Percentiles rank a stretch among this genome's conserved stretches.
phyloP scores from a whole-genome alignment of 2,113 vertebrate genomes.

The Astatoreochromis straeleni region DNA sequence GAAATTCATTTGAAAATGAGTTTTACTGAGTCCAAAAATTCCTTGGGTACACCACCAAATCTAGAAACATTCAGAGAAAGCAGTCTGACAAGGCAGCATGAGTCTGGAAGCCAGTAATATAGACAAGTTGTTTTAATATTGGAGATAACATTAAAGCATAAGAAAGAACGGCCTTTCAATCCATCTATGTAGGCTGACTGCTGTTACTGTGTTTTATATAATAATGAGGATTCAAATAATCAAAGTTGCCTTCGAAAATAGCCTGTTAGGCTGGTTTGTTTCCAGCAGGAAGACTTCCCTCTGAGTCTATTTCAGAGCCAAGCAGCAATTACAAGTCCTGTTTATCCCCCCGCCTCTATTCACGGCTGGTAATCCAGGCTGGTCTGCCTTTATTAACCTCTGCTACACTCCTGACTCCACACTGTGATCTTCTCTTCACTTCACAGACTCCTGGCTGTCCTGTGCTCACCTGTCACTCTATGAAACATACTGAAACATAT shows the following conservation, averaged over 20 bases:
- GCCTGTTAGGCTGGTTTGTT: not conserved
- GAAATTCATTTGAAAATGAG: not conserved
- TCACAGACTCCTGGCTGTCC: not conserved
- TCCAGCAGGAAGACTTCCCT: slow-evolving; percentile 1
- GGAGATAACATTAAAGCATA: not conserved
- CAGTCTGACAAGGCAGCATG: not conserved
- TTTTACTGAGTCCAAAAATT: not conserved
- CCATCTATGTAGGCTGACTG: not conserved
- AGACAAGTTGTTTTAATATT: not conserved
- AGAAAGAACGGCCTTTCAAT: not conserved
- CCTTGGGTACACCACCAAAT: not conserved
- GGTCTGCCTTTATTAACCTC: slow-evolving; percentile 28
- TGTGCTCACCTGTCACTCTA: not conserved
- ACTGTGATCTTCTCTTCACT: not conserved
- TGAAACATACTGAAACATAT: not conserved
- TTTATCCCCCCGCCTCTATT: slow-evolving; percentile 40
- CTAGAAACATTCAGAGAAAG: not conserved
- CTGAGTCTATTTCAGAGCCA: slow-evolving; percentile 31
- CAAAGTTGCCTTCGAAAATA: not conserved
- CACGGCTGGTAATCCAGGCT: slow-evolving; percentile 35
- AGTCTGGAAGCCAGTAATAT: not conserved
- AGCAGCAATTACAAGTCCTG: slow-evolving; percentile 40
- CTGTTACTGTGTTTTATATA: not conserved
- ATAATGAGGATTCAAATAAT: not conserved
- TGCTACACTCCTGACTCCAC: not conserved